A percentile compares a stretch with the other conserved stretches of the same genome.
Evolutionary conservation across 2,113 vertebrate genomes (phyloP).

Genomic region (Triplophysa tibetana): DNA sequence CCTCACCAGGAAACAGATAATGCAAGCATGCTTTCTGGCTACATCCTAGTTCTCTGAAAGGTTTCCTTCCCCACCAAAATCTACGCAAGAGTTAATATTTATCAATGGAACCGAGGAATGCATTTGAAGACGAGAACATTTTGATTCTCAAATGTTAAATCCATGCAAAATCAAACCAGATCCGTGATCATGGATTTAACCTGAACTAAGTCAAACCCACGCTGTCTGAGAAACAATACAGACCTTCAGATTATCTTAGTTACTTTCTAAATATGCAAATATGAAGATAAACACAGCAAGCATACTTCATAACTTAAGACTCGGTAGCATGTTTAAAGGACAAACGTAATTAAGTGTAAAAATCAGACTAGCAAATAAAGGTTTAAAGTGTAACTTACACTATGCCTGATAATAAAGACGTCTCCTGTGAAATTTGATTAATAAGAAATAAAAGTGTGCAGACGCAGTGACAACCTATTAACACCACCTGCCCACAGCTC

Average conservation of each 20-base stretch:
- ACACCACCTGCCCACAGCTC: slow-evolving; percentile 56
- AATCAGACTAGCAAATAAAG: not conserved
- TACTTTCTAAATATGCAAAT: not conserved
- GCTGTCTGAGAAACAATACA: not conserved
- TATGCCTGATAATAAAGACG: slow-evolving; percentile 2
- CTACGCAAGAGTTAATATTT: not conserved
- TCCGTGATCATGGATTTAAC: not conserved
- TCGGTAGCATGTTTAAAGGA: slow-evolving; percentile 9
- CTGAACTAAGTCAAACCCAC: not conserved
- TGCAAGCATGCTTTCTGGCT: slow-evolving; percentile 20
- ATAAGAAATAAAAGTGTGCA: slow-evolving; percentile 22
- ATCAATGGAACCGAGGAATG: slow-evolving; percentile 21
- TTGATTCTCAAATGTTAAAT: not conserved
- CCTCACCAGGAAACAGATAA: slow-evolving; percentile 49
- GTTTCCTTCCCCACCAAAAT: slow-evolving; percentile 17
- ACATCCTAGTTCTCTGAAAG: slow-evolving; percentile 24
- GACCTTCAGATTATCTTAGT: slow-evolving; percentile 8
- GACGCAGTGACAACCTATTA: slow-evolving; percentile 62
- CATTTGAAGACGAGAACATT: slow-evolving; percentile 3
- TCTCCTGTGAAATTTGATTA: not conserved
- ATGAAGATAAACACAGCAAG: slow-evolving; percentile 22
- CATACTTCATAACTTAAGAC: slow-evolving; percentile 19
- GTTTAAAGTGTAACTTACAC: not conserved
- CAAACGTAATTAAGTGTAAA: not conserved
- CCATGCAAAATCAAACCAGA: not conserved